A percentile compares a stretch with the other conserved stretches of the same genome.
phyloP scores from a whole-genome alignment of 23 tunicate genomes.

The Phallusia fumigata region DNA sequence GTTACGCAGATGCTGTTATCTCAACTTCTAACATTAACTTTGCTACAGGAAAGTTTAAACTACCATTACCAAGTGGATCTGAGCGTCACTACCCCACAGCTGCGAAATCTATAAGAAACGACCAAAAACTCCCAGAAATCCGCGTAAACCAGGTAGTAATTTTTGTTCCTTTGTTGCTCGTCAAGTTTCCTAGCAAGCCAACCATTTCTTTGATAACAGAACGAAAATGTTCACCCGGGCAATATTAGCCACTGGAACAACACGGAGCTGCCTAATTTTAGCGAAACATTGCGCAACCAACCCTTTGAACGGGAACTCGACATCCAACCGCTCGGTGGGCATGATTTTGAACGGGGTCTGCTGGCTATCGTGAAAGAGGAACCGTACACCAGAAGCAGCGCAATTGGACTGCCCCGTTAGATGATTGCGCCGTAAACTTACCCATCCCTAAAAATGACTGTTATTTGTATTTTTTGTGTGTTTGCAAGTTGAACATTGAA shows the following conservation, averaged over 20 bases:
- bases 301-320: neutral
- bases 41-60: neutral
- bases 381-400: conserved; percentile 2
- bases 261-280: neutral
- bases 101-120: neutral
- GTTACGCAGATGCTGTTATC: neutral
- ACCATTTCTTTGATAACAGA: neutral
- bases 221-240: neutral
- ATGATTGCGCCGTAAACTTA: too few relatives aligned
- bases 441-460: too few relatives aligned
- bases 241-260: neutral
- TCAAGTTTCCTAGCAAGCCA: neutral
- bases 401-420: neutral
- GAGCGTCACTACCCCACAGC: neutral
- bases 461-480: too few relatives aligned
- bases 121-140: neutral
- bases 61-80: neutral
- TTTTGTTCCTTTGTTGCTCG: too few relatives aligned
- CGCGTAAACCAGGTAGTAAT: neutral
- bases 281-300: neutral
- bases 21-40: neutral
- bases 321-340: neutral
- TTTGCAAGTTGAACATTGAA: too few relatives aligned
- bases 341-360: neutral
- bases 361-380: neutral